Percentiles rank a stretch among this genome's conserved stretches.
phyloP scores from a whole-genome alignment of 2,113 vertebrate species.

The Ammodramus savannarum region DNA sequence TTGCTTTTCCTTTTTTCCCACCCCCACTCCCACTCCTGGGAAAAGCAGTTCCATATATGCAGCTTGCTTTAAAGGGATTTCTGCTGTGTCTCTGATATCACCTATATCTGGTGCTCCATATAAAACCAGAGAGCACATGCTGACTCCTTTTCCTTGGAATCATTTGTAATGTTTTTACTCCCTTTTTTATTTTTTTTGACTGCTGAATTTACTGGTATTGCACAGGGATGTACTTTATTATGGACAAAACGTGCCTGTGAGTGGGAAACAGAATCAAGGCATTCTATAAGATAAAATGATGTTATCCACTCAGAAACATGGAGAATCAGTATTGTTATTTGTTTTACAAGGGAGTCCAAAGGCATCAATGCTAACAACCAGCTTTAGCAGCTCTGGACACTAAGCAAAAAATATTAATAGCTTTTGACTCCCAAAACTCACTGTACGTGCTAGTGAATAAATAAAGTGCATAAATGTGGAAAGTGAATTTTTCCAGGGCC shows the following conservation, averaged over 20 bases:
- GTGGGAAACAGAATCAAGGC: background rate
- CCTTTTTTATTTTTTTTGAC: background rate
- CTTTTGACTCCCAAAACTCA: background rate
- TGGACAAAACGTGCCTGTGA: background rate
- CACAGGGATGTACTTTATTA: background rate
- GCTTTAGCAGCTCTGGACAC: background rate
- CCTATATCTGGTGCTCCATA: background rate
- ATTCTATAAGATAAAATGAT: background rate
- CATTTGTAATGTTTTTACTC: background rate
- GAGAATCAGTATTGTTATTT: background rate
- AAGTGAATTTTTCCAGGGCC: background rate
- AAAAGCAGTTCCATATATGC: background rate
- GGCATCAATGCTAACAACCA: background rate
- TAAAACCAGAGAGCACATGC: background rate
- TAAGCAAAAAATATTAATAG: background rate
- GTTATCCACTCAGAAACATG: background rate
- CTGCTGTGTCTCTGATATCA: background rate
- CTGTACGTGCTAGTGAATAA: background rate
- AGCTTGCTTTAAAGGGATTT: conserved; percentile 2
- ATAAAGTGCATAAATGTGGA: background rate
- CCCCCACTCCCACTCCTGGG: background rate
- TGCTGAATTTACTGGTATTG: background rate
- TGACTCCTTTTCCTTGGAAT: background rate
- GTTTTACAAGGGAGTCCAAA: background rate
- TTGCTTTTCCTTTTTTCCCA: background rate